Conservation (phyloP, 2,797 vertebrate species). For the Acropternis orthonyx region DNA sequence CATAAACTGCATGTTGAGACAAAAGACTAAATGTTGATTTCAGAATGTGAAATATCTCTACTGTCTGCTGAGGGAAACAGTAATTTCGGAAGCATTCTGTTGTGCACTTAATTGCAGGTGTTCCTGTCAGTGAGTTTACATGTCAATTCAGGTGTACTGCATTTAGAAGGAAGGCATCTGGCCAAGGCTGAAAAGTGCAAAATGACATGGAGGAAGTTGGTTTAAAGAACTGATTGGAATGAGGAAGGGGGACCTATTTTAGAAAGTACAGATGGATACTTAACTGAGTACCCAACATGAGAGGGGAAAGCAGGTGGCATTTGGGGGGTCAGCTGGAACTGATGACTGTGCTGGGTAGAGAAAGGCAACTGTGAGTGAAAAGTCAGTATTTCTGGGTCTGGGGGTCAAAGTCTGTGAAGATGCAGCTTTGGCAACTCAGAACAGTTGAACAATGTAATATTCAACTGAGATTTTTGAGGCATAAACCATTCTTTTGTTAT, state of each 20-base stretch:
- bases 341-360: background rate
- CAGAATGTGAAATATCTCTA: background rate
- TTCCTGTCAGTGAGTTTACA: background rate
- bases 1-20: background rate
- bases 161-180: background rate
- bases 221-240: background rate
- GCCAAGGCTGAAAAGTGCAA: background rate
- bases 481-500: background rate
- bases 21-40: background rate
- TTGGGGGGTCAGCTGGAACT: background rate
- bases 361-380: background rate
- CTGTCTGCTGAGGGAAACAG: background rate
- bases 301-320: background rate
- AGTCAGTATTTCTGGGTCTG: background rate
- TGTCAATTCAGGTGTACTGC: background rate
- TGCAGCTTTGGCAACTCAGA: background rate
- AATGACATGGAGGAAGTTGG: background rate
- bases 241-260: background rate
- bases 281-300: background rate
- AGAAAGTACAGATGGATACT: background rate
- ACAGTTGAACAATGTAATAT: background rate
- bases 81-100: background rate
- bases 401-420: background rate
- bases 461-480: background rate
- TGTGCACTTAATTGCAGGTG: fast-evolving